Evolutionary conservation across 2,888 invertebrate species (phyloP), one percentile per base, ranked within the genome.

Genomic region (Crepidodera aurea): DNA sequence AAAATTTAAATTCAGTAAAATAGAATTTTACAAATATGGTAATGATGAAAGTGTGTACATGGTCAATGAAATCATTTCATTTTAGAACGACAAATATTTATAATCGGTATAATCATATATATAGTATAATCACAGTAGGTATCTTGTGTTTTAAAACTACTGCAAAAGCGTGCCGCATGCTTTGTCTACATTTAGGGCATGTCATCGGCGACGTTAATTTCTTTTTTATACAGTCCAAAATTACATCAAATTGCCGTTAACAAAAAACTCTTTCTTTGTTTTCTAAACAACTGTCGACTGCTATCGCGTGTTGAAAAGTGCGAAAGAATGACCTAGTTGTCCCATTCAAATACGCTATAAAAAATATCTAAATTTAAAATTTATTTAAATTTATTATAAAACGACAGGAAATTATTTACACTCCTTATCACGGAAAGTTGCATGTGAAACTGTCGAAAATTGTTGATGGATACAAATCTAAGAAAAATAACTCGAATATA

Each of bases 341-440:
- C 18, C 40, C 16, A 8, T 40, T 40, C 10, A 18, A 7, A 2
- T 18, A 18, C 8, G 1, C 10, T 1, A 18, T 40, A 40, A 18
- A 40, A 40, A 40, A 40, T 18, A 40, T 40, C 40, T 40, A 18
- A 40, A 40, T 40, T 18, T 18, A 18, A 40, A 40, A 15, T 40
- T 40, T 40, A 40, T 40, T 40, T 40, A 40, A 40, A 40, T 40
- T 40, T 18, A 18, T 40, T 40, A 40, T 18, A 40, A 40, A 40
- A 40, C 5, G 16, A 40, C 2, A 40, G 40, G 8, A 40, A 40
- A 40, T 40, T 18, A 18, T 18, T 18, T 40, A 40, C 16, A 40
- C 40, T 40, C 18, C 2, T 16, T 18, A 40, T 40, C 40, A 40
- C 40, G 40, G 18, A 40, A 40, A 3, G 18, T 40, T 18, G 40